Base-by-base conservation (phyloP, 2,888 invertebrate genomes). In the Ormyrus pomaceus region DNA sequence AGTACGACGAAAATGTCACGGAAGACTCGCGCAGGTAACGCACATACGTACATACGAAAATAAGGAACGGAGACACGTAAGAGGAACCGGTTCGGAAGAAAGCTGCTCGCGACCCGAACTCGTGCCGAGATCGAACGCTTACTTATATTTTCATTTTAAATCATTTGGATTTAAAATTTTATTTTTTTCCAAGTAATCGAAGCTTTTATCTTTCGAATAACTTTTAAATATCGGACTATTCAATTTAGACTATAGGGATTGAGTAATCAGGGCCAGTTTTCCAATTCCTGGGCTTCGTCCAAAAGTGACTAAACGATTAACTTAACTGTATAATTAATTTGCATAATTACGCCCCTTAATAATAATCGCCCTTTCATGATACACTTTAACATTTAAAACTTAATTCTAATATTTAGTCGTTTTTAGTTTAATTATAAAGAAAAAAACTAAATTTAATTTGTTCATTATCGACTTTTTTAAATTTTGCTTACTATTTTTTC, bases 71-170 rank as follows among this genome's bases (percentile, higher is more conserved):
- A n/a, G 6, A 10, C 55, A 5, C 2, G 6, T 4, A 82, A 73
- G 78, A 76, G 58, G 69, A 82, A 87, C 87, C 87, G 87, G 87
- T 87, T 87, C 83, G 68, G 82, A 86, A 84, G 85, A 86, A 85
- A 85, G 85, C 84, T 76, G 82, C 19, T 6, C 65, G 46, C 56
- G 51, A 68, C 74, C 55, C 69, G 71, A 72, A 13, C 13, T 13
- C 13, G 13, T 13, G 13, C 13, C 13, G 13, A 13, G 13, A 13
- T 13, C 13, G 13, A 19, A 19, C 19, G 19, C 1, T 19, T 19
- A 19, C 19, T 2, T 2, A 19, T 19, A 19, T 19, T 19, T 1
- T 19, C 19, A 19, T 19, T 19, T 19, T 19, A 1, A 19, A 19
- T 19, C 19, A 19, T 19, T 19, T 19, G 19, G 19, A 19, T 19